Base-by-base conservation (phyloP, 2,113 vertebrate genomes). In the Orientallactaga bullata region DNA sequence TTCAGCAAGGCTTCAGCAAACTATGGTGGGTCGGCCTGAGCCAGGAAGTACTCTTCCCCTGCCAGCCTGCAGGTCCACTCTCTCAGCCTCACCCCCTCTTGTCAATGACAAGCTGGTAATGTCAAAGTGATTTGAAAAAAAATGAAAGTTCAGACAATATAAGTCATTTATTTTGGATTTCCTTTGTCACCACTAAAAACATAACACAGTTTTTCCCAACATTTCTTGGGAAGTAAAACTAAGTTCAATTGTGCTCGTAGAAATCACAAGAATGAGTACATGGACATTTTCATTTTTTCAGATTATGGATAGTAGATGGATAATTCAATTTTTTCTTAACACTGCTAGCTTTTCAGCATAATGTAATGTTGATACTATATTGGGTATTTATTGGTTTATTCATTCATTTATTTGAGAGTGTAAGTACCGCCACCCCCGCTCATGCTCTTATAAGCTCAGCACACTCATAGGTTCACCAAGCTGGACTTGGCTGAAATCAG, bases 31-130 rank as follows among this genome's bases (percentile, higher is more conserved):
- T 23, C 2, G 5, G 26, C 13, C 42, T 76, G 39, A 76, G 73
- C 39, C 39, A 76, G 26, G 26, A 51, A 20, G 74, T 15, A 9
- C 13, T 7, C 39, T 39, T 69, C 61, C 28, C 51, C 37, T 3
- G 2, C 1, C 1, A 0, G 42, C 13, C 28, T 30, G 21, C 13
- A 51, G 26, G 10, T 39, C 2, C 77, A 2, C 11, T 35, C 18
- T 20, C 35, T 35, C 73, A 42, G 4, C 9, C 20, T 7, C 30
- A 39, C 17, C 66, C 79, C 42, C 42, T 47, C 42, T 47, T 8
- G 42, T 47, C 42, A 47, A 47, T 47, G 42, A 47, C 42, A 47
- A 47, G 42, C 42, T 47, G 42, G 42, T 5, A 47, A 47, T 47
- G 42, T 47, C 42, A 47, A 47, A 8, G 42, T 47, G 42, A 47